Evolutionary conservation across 2,113 vertebrate genomes (phyloP), one percentile per base, ranked within the genome.

Genomic region (Misgurnus mizolepis): DNA sequence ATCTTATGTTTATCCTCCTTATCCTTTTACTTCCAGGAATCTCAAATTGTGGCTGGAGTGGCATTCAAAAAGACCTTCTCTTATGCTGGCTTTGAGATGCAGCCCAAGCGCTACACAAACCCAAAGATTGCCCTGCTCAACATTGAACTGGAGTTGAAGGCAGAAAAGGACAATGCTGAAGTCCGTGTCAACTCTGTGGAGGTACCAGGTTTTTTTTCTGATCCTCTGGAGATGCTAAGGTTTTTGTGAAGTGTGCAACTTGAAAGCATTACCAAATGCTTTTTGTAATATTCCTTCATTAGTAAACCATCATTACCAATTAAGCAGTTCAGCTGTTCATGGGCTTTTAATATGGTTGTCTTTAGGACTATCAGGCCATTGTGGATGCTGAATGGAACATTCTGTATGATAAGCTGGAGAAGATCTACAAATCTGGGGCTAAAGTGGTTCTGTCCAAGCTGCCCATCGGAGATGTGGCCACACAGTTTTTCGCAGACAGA

Each of bases 1-100:
- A 47, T 7, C 45, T 8, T 65, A n/a, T 2, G n/a, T 8, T 56
- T 73, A 18, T 4, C 4, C 1, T 56, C 11, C 9, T 64, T 17
- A 53, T 8, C 2, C 27, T 71, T 40, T 47, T 67, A 11, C 17
- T 70, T 65, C 64, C 89, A 99, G 98, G 97, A 99, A 18, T 98
- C 98, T 0, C 94, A 95, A 79, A 89, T 99, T 87, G 91, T 99
- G 58, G 93, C 94, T 0, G 98, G 98, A 0, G 98, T 99, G 0
- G 97, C 98, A 1, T 99, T 99, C 82, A 99, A 99, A 93, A 99
- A 99, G 88, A 99, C 98, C 0, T 99, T 99, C 86, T 99, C 97
- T 11, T 99, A 99, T 0, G 98, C 97, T 5, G 98, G 98, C 0
- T 99, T 99, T 88, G 98, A 99, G 90, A 99, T 99, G 98, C 98